A percentile compares a stretch with the other conserved stretches of the same genome.
Conservation (phyloP, 2,888 invertebrate genomes). For the Caenorhabditis angaria region DNA sequence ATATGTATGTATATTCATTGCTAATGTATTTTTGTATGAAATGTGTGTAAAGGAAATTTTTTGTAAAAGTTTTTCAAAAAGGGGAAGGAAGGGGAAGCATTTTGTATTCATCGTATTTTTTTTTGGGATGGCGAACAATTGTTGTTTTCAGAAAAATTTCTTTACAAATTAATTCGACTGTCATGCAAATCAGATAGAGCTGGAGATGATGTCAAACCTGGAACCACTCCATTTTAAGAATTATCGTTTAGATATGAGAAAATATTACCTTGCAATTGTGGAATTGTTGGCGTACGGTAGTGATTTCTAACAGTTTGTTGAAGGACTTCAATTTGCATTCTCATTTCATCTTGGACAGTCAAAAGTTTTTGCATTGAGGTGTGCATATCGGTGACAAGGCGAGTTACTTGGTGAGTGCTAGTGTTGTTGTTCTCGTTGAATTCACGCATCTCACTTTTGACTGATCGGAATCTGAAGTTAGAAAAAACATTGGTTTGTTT, state of each 20-base stretch:
- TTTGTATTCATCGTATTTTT: background rate
- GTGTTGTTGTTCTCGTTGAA: constrained; percentile 67
- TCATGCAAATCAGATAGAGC: constrained; percentile 22
- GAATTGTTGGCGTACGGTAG: constrained; percentile 44
- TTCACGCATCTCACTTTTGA: constrained; percentile 71
- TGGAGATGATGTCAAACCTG: constrained; percentile 32
- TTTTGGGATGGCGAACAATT: background rate
- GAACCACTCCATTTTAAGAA: too few species aligned
- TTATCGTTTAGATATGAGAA: too few species aligned
- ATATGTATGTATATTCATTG: too few species aligned
- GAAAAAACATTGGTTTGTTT: background rate
- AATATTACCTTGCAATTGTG: constrained; percentile 36
- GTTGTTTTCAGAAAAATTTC: too few species aligned
- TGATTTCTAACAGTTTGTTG: constrained; percentile 70
- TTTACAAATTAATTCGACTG: constrained; percentile 11
- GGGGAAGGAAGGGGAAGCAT: background rate
- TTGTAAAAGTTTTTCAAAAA: too few species aligned
- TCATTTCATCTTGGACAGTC: constrained; percentile 69
- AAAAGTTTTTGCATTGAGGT: constrained; percentile 68
- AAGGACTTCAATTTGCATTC: constrained; percentile 70
- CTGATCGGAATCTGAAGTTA: constrained; percentile 66
- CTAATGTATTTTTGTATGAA: too few species aligned
- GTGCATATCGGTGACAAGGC: constrained; percentile 71
- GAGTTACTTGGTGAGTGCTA: constrained; percentile 67
- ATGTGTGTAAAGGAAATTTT: too few species aligned